Conservation (phyloP, 2,888 invertebrate species). For the Coelogynopora nodosa region DNA sequence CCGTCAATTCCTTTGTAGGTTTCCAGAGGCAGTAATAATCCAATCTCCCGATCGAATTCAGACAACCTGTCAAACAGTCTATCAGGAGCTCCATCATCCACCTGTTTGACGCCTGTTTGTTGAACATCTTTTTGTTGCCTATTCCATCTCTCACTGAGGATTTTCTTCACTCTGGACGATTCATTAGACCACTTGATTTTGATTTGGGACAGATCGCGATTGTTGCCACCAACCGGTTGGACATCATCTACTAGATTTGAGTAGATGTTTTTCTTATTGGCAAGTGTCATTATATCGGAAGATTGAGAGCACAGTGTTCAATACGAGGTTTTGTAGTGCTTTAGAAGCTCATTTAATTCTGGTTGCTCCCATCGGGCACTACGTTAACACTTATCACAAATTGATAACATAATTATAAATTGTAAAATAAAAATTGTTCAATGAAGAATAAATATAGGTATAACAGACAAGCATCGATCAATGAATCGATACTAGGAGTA, state of each 20-base stretch:
- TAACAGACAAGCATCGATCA: not conserved
- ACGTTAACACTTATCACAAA: not conserved
- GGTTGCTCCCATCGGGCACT: not conserved
- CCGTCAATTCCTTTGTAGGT: not conserved
- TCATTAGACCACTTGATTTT: not conserved
- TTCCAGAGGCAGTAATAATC: not conserved
- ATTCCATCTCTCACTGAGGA: not conserved
- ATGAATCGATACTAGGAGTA: not conserved
- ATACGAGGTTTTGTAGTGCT: not conserved
- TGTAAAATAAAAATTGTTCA: not conserved
- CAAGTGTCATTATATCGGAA: not conserved
- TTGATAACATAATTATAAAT: not conserved
- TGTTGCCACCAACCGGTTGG: not conserved
- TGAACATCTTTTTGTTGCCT: not conserved
- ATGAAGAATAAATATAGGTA: not conserved
- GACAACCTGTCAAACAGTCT: not conserved
- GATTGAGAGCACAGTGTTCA: not conserved
- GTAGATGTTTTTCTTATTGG: not conserved
- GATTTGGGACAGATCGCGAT: not conserved
- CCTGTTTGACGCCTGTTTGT: not conserved
- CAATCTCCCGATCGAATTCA: not conserved
- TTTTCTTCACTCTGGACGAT: not conserved
- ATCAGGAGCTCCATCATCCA: not conserved
- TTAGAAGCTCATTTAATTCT: not conserved
- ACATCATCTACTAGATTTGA: not conserved